These are phyloP conservation scores for Machimus rusticus DNA, from an alignment of 2,888 invertebrate species.

Conservation along the genomic window DNA sequence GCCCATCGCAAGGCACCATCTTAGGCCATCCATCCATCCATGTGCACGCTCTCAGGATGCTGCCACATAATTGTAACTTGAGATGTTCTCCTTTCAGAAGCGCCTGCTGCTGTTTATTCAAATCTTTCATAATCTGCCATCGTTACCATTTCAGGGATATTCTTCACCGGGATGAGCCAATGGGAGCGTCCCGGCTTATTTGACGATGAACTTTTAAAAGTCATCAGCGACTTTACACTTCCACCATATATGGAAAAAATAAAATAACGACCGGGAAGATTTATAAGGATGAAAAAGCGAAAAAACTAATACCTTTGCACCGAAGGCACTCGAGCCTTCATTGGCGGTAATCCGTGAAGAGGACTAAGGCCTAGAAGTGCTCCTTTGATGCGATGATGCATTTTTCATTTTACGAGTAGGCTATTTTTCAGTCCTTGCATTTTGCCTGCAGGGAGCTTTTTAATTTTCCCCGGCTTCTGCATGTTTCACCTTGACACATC, in stretches of 20 bases:
- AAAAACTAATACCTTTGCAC: constrained; percentile 29
- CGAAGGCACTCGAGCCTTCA: constrained; percentile 16
- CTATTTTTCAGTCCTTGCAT: constrained; percentile 18
- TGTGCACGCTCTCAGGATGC: neutral
- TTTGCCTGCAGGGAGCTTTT: neutral
- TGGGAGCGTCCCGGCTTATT: neutral
- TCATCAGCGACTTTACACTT: constrained; percentile 31
- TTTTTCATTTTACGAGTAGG: constrained; percentile 32
- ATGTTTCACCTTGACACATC: constrained; percentile 1
- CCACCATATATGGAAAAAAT: neutral
- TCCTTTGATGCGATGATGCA: constrained; percentile 28
- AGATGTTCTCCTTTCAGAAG: constrained; percentile 8
- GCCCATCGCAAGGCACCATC: neutral
- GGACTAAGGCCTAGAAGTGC: constrained; percentile 21
- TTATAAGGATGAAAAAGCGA: neutral
- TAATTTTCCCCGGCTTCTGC: neutral
- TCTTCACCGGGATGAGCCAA: neutral
- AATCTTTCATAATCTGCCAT: constrained; percentile 19
- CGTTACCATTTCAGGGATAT: constrained; percentile 14
- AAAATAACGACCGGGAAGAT: neutral
- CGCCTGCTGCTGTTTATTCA: constrained; percentile 7
- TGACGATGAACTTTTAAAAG: constrained; percentile 26
- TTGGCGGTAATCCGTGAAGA: constrained; percentile 24
- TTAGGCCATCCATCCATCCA: constrained; percentile 24
- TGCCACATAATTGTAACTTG: constrained; percentile 25